Percentiles rank a stretch among this genome's conserved stretches.
Evolutionary conservation across 1,140 invertebrate species (phyloP).

Genomic region (Globodera rostochiensis): DNA sequence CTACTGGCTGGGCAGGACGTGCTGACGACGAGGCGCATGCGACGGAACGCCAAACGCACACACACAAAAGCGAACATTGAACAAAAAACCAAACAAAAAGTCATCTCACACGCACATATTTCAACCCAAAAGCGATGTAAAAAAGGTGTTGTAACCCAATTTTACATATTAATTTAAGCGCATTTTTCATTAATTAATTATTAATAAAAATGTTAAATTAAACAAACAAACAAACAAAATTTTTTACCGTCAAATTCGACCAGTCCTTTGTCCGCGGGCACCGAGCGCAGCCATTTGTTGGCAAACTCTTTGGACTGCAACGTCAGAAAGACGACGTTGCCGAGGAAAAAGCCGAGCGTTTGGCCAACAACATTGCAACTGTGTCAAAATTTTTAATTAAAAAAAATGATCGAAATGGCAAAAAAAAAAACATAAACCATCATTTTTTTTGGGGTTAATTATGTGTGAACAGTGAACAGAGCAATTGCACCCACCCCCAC

Average conservation of each 20-base stretch:
- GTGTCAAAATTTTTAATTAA: too few relatives aligned
- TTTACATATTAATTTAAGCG: background rate
- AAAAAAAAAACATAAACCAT: too few relatives aligned
- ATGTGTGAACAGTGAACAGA: too few relatives aligned
- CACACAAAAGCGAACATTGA: background rate
- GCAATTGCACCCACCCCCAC: too few relatives aligned
- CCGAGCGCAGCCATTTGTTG: conserved; percentile 82
- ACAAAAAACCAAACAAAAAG: background rate
- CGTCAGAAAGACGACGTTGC: conserved; percentile 93
- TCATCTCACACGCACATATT: background rate
- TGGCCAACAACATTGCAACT: conserved; percentile 90
- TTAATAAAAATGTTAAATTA: background rate
- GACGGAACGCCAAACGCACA: background rate
- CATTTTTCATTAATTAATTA: conserved; percentile 8
- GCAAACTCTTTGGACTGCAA: conserved; percentile 95
- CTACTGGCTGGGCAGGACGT: conserved; percentile 64
- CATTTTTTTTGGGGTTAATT: too few relatives aligned
- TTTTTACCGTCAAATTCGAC: conserved; percentile 79
- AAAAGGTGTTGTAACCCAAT: background rate
- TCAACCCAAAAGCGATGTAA: too few relatives aligned
- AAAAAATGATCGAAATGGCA: too few relatives aligned
- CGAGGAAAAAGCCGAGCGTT: conserved; percentile 93
- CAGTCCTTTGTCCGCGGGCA: conserved; percentile 76
- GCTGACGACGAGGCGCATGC: conserved; percentile 35
- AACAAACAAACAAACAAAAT: background rate